Evolutionary conservation across 2,888 invertebrate genomes (phyloP), one percentile per base, ranked within the genome.

Genomic region (Lepetodrilus schrolli): DNA sequence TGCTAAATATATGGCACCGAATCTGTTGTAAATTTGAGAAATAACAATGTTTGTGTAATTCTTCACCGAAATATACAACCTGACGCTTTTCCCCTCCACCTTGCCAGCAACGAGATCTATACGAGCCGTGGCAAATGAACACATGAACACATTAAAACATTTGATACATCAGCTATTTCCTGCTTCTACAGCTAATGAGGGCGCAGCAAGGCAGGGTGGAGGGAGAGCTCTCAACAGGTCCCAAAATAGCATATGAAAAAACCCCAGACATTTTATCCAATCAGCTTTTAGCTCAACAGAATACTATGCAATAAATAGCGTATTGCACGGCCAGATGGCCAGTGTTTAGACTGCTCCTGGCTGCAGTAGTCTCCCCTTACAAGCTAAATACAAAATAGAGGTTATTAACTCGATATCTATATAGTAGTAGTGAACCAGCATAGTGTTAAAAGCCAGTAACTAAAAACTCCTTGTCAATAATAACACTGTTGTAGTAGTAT

Each of bases 291-390:
- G 70, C 70, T 37, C 23, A 50, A 37, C 50, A 50, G 58, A 70
- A 37, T 50, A 70, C 70, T 70, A 70, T 70, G 70, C 70, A 77
- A 77, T 77, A 75, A 73, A 73, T 73, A 76, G 65, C 66, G 51
- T 77, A 77, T 77, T 77, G 77, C 77, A 77, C 77, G 58, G 58
- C 26, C 58, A 58, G 58, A 43, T 17, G 58, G 26, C 58, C 58
- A 58, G 30, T 26, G 58, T 58, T 58, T 58, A 58, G 58, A 58
- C 58, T 58, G 58, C 58, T 30, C 58, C 58, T 30, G 58, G 58
- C 34, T n/a, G 58, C 58, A 58, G 58, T 58, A 17, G 34, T 58
- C 23, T 58, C 26, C 5, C 58, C 58, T 26, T 30, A n/a, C 30
- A 34, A 58, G 58, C 58, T 58, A 26, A 58, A 58, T 58, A 58